These are phyloP conservation scores for Mormyrops attenuatus DNA, from an alignment of 2,797 vertebrate species.

Conservation along the genomic window DNA sequence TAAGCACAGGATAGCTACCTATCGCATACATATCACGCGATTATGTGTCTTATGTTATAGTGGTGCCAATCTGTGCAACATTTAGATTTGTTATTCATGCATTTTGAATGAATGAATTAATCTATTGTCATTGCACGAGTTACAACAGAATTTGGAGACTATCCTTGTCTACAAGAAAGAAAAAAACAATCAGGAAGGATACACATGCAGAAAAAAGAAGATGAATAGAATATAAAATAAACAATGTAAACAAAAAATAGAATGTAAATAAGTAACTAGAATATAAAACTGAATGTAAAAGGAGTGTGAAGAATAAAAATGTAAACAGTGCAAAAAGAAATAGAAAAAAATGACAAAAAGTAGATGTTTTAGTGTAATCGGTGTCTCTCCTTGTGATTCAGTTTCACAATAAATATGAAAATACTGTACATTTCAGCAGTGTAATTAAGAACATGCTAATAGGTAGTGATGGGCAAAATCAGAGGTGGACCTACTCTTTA, in stretches of 20 bases:
- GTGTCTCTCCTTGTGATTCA: neutral
- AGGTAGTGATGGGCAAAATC: neutral
- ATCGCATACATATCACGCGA: neutral
- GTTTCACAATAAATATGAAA: neutral
- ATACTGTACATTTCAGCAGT: neutral
- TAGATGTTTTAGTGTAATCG: neutral
- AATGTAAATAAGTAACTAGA: neutral
- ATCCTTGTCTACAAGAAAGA: neutral
- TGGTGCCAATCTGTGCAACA: neutral
- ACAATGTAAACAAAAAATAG: neutral
- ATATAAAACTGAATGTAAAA: neutral
- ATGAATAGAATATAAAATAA: neutral
- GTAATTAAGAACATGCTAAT: neutral
- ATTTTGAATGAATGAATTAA: neutral
- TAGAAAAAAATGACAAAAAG: neutral
- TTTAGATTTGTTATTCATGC: neutral
- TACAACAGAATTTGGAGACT: neutral
- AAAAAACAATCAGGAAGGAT: neutral
- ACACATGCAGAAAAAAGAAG: neutral
- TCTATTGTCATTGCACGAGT: neutral
- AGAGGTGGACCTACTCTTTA: neutral
- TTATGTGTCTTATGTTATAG: neutral
- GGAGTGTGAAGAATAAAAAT: neutral
- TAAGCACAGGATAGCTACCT: neutral
- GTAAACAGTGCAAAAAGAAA: neutral